These are phyloP conservation scores for Acromyrmex charruanus DNA, from an alignment of 1,140 invertebrate genomes.

Conservation along the genomic window DNA sequence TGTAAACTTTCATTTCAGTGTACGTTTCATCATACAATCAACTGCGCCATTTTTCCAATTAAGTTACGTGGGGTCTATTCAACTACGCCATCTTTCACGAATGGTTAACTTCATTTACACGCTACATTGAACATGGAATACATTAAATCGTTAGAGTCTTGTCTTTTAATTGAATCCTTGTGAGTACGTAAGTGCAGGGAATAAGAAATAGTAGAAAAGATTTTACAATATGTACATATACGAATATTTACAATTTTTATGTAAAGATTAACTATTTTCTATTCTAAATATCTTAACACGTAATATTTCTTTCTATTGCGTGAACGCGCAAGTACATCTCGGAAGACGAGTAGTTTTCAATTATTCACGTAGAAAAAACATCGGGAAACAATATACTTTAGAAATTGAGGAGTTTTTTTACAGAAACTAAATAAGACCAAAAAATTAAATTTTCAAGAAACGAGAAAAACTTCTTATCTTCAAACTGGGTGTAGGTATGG, in stretches of 20 bases:
- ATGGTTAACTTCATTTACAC: conserved; percentile 17
- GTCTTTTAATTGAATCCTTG: conserved; percentile 28
- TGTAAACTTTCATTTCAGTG: too few species aligned
- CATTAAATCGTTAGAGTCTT: not conserved
- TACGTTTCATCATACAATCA: too few species aligned
- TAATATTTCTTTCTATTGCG: conserved; percentile 18
- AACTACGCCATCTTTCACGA: not conserved
- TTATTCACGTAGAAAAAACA: not conserved
- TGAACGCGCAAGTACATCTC: not conserved
- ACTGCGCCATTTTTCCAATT: too few species aligned
- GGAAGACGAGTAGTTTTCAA: conserved; percentile 19
- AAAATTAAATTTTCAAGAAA: too few species aligned
- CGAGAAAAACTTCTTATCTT: too few species aligned
- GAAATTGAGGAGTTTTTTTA: not conserved
- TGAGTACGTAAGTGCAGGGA: not conserved
- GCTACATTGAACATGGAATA: conserved; percentile 8
- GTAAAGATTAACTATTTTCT: conserved; percentile 35
- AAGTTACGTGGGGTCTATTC: too few species aligned
- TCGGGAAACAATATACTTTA: not conserved
- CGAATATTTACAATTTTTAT: not conserved
- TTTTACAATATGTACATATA: not conserved
- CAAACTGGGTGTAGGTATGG: too few species aligned
- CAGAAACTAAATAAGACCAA: too few species aligned
- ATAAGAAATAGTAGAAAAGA: not conserved
- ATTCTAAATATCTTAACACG: not conserved